These are phyloP conservation scores for Mastacembelus armatus DNA, from an alignment of 2,797 vertebrate genomes.

Conservation along the genomic window DNA sequence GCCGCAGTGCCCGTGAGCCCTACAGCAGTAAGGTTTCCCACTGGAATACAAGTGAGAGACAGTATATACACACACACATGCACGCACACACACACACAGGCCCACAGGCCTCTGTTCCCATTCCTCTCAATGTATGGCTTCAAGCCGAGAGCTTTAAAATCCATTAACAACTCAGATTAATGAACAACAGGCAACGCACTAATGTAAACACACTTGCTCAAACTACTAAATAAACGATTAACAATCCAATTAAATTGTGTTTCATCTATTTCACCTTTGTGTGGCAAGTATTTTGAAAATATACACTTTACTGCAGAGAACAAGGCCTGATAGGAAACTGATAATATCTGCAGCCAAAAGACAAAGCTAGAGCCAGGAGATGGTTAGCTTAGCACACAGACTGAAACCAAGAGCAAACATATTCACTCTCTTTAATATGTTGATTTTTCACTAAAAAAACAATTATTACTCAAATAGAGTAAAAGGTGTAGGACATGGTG, in stretches of 20 bases:
- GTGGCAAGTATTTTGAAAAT: no score
- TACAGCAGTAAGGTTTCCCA: not conserved
- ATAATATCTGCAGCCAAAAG: no score
- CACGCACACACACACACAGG: not conserved
- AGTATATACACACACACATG: not conserved
- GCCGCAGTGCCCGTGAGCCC: constrained; percentile 67
- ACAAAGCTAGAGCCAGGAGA: no score
- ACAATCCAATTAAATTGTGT: constrained; percentile 42
- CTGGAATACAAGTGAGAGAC: not conserved
- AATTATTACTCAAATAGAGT: constrained; percentile 1
- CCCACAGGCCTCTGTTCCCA: constrained; percentile 21
- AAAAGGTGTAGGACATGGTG: constrained; percentile 24
- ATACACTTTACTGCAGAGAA: no score
- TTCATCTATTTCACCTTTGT: constrained; percentile 18
- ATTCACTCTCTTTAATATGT: no score
- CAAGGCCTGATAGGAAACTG: no score
- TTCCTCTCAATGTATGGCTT: constrained; percentile 12
- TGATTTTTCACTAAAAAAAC: no score
- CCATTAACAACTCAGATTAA: constrained; percentile 67
- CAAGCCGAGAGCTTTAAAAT: constrained; percentile 29
- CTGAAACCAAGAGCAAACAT: no score
- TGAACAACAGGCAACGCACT: constrained; percentile 67
- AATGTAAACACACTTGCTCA: constrained; percentile 47
- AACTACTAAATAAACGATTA: constrained; percentile 62
- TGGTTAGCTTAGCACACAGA: no score